Conservation (phyloP, 2,797 vertebrate genomes). For the Rhincodon typus region DNA sequence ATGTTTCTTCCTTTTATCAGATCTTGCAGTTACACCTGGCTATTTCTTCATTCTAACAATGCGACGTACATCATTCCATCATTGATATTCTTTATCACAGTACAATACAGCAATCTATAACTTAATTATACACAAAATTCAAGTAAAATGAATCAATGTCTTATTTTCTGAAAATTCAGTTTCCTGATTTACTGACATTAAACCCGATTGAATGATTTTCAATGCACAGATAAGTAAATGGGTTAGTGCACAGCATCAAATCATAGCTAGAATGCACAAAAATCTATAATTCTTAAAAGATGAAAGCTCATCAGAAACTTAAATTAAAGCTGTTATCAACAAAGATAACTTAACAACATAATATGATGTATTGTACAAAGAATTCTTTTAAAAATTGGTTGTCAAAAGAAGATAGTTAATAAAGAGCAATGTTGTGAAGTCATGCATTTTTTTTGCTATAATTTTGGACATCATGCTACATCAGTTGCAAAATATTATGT, state of each 20-base stretch:
- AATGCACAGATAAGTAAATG: not conserved
- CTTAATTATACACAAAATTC: not conserved
- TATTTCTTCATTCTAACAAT: constrained; percentile 8
- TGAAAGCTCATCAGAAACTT: constrained; percentile 6
- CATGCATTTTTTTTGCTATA: not conserved
- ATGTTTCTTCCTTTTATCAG: not conserved
- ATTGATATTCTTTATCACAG: not conserved
- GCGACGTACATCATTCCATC: not conserved
- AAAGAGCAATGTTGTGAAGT: constrained; percentile 21
- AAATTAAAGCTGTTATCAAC: not conserved
- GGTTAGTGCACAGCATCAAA: not conserved
- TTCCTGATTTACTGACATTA: not conserved
- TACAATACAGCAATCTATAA: not conserved
- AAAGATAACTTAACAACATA: constrained; percentile 1
- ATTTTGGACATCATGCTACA: constrained; percentile 18
- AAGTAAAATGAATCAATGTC: not conserved
- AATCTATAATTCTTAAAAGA: not conserved
- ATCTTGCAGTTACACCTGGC: not conserved
- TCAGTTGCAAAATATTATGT: constrained; percentile 23
- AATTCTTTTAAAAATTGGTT: constrained; percentile 1
- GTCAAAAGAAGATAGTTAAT: not conserved
- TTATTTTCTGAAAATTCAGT: not conserved
- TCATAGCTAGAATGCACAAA: not conserved
- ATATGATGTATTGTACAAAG: constrained; percentile 22
- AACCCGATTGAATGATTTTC: not conserved